Conservation (phyloP, 2,888 invertebrate species). For the Ischnura elegans region DNA sequence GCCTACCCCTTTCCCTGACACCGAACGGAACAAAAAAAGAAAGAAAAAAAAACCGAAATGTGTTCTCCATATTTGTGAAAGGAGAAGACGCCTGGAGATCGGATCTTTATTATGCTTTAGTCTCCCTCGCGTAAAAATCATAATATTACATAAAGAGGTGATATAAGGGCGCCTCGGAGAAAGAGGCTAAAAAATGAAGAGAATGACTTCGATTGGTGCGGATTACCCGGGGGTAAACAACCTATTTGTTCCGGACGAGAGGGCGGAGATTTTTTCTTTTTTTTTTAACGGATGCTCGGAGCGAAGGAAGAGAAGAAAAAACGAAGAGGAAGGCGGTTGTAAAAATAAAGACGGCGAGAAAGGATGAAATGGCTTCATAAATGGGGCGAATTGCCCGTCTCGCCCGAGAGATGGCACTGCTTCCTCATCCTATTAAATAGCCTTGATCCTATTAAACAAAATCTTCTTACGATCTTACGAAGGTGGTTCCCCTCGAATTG, state of each 20-base stretch:
- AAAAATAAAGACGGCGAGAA: conserved; percentile 18
- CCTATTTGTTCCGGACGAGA: conserved; percentile 58
- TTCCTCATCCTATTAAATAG: too few species aligned
- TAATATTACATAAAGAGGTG: conserved; percentile 53
- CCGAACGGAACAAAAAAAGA: background rate
- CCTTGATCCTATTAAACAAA: too few species aligned
- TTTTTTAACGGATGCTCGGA: background rate
- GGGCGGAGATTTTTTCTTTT: conserved; percentile 10
- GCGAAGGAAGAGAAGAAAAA: background rate
- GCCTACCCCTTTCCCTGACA: background rate
- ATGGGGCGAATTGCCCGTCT: conserved; percentile 35
- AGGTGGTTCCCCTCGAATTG: too few species aligned
- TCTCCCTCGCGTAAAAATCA: conserved; percentile 56
- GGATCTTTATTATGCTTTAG: background rate
- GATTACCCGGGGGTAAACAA: conserved; percentile 25
- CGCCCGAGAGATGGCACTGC: background rate
- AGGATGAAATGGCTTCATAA: conserved; percentile 53
- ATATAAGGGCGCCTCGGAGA: conserved; percentile 19
- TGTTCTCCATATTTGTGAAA: background rate
- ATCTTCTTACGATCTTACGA: too few species aligned
- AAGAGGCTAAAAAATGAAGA: conserved; percentile 23
- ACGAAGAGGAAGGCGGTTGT: background rate
- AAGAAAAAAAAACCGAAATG: background rate
- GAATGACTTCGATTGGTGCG: conserved; percentile 44
- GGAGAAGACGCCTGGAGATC: background rate